Conservation (phyloP, 2,888 invertebrate species). For the Acronicta aceris region DNA sequence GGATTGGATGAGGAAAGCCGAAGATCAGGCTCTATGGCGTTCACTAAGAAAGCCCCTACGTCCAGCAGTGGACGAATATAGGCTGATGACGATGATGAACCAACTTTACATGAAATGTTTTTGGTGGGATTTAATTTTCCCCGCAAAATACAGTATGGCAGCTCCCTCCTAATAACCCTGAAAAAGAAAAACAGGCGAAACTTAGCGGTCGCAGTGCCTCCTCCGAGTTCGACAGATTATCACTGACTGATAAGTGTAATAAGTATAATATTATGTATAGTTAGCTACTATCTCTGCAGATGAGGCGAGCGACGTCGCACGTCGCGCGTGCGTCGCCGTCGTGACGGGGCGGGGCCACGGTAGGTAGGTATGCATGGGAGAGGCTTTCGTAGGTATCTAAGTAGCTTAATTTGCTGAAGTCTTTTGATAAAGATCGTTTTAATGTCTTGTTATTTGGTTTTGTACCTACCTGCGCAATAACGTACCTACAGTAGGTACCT, state of each 20-base stretch:
- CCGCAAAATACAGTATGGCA: conserved; percentile 7
- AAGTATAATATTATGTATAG: conserved; percentile 28
- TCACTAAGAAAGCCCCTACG: too few relatives aligned
- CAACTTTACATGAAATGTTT: too few relatives aligned
- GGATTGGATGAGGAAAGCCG: too few relatives aligned
- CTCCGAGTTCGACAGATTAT: conserved; percentile 19
- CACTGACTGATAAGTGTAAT: conserved; percentile 24
- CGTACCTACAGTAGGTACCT: background rate
- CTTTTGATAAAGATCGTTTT: conserved; percentile 28
- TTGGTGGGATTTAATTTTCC: background rate
- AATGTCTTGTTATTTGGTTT: conserved; percentile 12
- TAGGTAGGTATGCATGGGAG: background rate
- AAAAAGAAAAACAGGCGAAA: conserved; percentile 28
- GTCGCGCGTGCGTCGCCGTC: conserved; percentile 43
- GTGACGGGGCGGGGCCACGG: conserved; percentile 45
- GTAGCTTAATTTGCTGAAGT: conserved; percentile 18
- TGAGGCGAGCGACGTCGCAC: conserved; percentile 15
- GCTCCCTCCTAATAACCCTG: conserved; percentile 17
- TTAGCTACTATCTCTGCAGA: conserved; percentile 17
- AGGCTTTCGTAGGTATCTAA: conserved; percentile 1
- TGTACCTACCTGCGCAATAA: background rate
- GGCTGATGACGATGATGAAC: too few relatives aligned
- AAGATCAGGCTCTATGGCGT: too few relatives aligned
- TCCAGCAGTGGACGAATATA: too few relatives aligned
- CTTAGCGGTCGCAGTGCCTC: background rate